Evolutionary conservation across 2,797 vertebrate genomes (phyloP).

Genomic region (Catharus ustulatus): DNA sequence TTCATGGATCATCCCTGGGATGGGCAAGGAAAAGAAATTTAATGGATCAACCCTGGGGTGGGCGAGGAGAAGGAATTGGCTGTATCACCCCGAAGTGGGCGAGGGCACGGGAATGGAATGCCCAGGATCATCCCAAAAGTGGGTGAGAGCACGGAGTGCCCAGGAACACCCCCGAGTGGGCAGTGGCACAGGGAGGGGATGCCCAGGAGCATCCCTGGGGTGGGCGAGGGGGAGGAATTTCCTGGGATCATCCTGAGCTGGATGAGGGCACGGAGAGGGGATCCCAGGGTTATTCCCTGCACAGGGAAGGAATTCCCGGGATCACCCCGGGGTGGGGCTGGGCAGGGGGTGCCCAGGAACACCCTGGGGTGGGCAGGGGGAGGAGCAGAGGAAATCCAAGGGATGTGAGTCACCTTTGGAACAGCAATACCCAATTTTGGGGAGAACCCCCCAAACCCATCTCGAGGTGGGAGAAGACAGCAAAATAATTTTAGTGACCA

Average conservation of each 20-base stretch:
- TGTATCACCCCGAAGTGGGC: not conserved
- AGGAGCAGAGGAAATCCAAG: not conserved
- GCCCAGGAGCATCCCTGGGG: not conserved
- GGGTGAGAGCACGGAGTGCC: too few relatives aligned
- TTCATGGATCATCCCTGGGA: not conserved
- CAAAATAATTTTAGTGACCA: rapidly evolving
- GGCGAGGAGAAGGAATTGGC: not conserved
- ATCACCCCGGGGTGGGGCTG: rapidly evolving
- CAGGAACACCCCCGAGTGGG: not conserved
- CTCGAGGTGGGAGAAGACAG: rapidly evolving
- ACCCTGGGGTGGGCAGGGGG: not conserved
- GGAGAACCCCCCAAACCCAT: too few relatives aligned
- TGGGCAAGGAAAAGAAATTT: not conserved
- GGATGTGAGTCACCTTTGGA: rapidly evolving
- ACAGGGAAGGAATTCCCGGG: not conserved
- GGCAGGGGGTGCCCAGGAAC: not conserved
- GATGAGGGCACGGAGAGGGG: too few relatives aligned
- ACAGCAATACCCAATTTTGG: not conserved
- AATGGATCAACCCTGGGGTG: not conserved
- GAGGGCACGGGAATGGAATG: too few relatives aligned
- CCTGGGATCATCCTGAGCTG: not conserved
- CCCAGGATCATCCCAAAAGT: too few relatives aligned
- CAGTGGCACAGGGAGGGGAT: not conserved
- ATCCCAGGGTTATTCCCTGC: not conserved
- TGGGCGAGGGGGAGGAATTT: not conserved